Evolutionary conservation across 2,888 invertebrate species (phyloP).

Genomic region (Pegoplata infirma): DNA sequence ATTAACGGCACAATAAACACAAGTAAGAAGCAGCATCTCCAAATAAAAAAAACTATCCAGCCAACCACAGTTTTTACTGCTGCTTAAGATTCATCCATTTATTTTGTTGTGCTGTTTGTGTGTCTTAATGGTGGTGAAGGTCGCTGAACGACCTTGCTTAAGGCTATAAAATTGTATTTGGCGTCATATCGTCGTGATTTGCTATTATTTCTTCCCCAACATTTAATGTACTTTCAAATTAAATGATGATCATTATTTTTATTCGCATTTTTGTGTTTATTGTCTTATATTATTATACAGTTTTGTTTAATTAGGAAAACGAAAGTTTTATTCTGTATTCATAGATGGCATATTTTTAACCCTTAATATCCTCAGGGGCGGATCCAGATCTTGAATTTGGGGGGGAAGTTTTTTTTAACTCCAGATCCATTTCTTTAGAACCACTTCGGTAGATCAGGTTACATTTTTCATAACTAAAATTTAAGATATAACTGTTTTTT

Average conservation of each 20-base stretch:
- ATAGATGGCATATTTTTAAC: too few relatives aligned
- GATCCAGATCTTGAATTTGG: too few relatives aligned
- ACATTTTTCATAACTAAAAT: too few relatives aligned
- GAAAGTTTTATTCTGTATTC: not conserved
- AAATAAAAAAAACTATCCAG: not conserved
- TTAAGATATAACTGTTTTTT: too few relatives aligned
- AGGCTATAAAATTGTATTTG: slow-evolving; percentile 72
- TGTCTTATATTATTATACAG: not conserved
- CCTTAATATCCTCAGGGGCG: too few relatives aligned
- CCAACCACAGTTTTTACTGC: slow-evolving; percentile 28
- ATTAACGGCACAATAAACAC: slow-evolving; percentile 52
- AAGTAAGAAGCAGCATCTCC: not conserved
- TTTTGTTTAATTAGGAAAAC: not conserved
- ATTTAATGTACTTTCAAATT: slow-evolving; percentile 56
- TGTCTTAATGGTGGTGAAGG: slow-evolving; percentile 68
- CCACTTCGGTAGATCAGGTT: too few relatives aligned
- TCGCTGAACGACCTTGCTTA: slow-evolving; percentile 75
- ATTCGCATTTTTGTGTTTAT: slow-evolving; percentile 18
- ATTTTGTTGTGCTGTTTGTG: slow-evolving; percentile 7
- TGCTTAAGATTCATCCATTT: slow-evolving; percentile 21
- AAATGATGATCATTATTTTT: slow-evolving; percentile 9
- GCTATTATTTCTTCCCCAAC: slow-evolving; percentile 49
- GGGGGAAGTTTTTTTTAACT: too few relatives aligned
- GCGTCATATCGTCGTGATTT: slow-evolving; percentile 65
- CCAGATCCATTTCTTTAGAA: too few relatives aligned